Conservation (phyloP, 1,140 invertebrate species). For the Parapsyche elsis region DNA sequence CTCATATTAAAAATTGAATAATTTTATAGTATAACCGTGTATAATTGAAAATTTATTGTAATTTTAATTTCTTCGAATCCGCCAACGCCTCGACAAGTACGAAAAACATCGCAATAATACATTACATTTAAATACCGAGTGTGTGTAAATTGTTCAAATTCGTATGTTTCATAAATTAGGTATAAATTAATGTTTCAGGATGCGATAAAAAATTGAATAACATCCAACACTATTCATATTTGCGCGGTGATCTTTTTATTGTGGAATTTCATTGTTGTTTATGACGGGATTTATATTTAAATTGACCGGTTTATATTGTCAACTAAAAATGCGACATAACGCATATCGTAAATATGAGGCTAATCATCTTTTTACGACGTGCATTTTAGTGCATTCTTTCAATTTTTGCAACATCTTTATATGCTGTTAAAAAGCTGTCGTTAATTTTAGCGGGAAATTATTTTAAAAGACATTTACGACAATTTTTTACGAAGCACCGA, state of each 20-base stretch:
- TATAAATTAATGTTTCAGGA: neutral
- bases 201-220: neutral
- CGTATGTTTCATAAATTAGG: too few relatives aligned
- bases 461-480: too few relatives aligned
- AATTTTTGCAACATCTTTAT: too few relatives aligned
- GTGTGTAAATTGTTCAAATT: neutral
- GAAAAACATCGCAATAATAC: neutral
- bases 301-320: neutral
- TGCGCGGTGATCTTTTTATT: neutral
- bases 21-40: neutral
- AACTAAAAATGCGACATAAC: too few relatives aligned
- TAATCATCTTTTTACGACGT: too few relatives aligned
- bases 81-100: too few relatives aligned
- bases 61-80: neutral
- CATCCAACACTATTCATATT: too few relatives aligned
- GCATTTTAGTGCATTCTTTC: too few relatives aligned
- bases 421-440: too few relatives aligned
- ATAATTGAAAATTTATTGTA: conserved; percentile 7
- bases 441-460: too few relatives aligned
- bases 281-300: neutral
- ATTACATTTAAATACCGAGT: neutral
- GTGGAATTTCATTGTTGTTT: neutral
- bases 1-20: neutral
- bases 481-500: too few relatives aligned
- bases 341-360: too few relatives aligned